phyloP scores from a whole-genome alignment of 2,113 vertebrate genomes.

The Aegithalos caudatus region DNA sequence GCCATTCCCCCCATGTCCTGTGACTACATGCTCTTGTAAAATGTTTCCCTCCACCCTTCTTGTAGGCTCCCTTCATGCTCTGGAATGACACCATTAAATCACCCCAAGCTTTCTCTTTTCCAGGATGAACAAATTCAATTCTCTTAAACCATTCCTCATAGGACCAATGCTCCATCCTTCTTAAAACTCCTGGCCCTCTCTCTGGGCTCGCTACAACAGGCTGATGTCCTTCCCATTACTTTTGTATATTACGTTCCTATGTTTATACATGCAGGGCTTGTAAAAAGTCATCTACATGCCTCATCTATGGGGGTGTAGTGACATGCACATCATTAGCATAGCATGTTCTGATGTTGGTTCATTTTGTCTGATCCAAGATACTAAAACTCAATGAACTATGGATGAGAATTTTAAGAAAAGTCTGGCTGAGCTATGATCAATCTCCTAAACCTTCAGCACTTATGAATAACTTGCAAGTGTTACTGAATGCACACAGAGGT shows the following conservation, averaged over 20 bases:
- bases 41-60: background rate
- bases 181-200: background rate
- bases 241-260: background rate
- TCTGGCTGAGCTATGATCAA: background rate
- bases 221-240: background rate
- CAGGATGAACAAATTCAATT: background rate
- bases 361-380: background rate
- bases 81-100: background rate
- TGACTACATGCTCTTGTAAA: background rate
- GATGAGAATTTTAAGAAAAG: background rate
- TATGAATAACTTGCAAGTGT: background rate
- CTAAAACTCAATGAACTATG: background rate
- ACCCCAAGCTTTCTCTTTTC: background rate
- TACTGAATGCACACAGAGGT: background rate
- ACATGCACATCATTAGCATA: background rate
- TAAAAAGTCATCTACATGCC: background rate
- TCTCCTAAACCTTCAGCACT: background rate
- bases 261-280: too few species aligned
- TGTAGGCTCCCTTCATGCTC: background rate
- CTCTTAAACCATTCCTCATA: background rate
- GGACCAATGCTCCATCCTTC: background rate
- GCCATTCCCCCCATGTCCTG: background rate
- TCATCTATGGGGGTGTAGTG: background rate
- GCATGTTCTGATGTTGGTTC: background rate
- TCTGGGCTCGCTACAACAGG: background rate